A percentile compares a stretch with the other conserved stretches of the same genome.
phyloP scores from a whole-genome alignment of 2,797 vertebrate species.

The Sitta carolinensis region DNA sequence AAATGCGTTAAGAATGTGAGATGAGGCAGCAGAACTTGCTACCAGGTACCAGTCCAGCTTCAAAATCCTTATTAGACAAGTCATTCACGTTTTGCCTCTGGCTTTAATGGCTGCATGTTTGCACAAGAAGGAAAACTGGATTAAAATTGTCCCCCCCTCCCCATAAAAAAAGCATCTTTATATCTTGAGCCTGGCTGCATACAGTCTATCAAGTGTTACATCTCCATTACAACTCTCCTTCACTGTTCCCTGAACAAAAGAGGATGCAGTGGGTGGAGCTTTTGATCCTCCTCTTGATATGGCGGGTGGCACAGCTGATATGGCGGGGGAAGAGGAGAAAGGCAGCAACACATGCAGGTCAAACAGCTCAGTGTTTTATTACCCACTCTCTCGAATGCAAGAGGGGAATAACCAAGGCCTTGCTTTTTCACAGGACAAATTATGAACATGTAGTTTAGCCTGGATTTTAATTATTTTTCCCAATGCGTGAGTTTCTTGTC shows the following conservation, averaged over 20 bases:
- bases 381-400: not conserved
- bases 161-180: conserved; percentile 9
- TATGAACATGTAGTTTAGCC: not conserved
- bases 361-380: not conserved
- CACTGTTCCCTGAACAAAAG: conserved; percentile 21
- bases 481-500: not conserved
- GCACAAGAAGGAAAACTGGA: not conserved
- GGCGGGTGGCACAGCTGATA: conserved; percentile 44
- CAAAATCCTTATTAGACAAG: conserved; percentile 3
- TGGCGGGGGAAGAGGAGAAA: not conserved
- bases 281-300: conserved; percentile 43
- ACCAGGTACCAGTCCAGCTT: not conserved
- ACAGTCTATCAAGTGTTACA: not conserved
- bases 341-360: not conserved
- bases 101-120: not conserved
- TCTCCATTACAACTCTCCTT: conserved; percentile 37
- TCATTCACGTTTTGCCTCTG: not conserved
- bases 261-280: conserved; percentile 45
- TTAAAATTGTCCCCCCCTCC: not conserved
- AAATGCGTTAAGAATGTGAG: not conserved
- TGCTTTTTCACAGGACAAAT: not conserved
- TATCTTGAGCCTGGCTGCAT: not conserved
- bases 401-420: not conserved
- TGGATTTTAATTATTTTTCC: not conserved
- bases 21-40: not conserved